A percentile compares a stretch with the other conserved stretches of the same genome.
Conservation (phyloP, 1,140 invertebrate species). For the Leguminivora glycinivorella region DNA sequence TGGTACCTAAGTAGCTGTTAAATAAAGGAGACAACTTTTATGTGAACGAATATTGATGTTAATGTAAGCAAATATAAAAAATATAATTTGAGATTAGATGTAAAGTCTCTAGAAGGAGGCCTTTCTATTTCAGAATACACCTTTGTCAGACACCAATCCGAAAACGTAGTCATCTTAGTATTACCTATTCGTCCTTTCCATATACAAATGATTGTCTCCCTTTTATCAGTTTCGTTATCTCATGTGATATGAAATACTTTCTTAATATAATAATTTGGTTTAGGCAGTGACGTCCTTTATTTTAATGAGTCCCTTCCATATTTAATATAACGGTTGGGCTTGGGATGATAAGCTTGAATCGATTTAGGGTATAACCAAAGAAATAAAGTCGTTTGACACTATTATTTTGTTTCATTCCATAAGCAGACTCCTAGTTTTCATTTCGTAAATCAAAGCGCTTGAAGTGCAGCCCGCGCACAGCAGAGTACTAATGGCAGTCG, state of each 20-base stretch:
- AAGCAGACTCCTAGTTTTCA: neutral
- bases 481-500: too few relatives aligned
- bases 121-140: too few relatives aligned
- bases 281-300: neutral
- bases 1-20: neutral
- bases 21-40: neutral
- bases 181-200: neutral
- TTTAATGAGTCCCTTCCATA: neutral
- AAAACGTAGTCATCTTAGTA: too few relatives aligned
- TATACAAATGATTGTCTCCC: neutral
- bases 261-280: constrained; percentile 11
- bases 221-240: constrained; percentile 1
- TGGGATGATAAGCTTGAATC: constrained; percentile 19
- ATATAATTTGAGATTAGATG: too few relatives aligned
- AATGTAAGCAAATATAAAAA: too few relatives aligned
- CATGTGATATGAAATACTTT: constrained; percentile 9
- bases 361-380: constrained; percentile 53
- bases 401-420: constrained; percentile 19
- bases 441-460: too few relatives aligned
- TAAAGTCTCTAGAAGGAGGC: too few relatives aligned
- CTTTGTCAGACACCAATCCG: too few relatives aligned
- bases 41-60: too few relatives aligned
- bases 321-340: constrained; percentile 4
- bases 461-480: too few relatives aligned
- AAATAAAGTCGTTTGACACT: constrained; percentile 57